Conservation (phyloP, 2,888 invertebrate species). For the Agonum fuliginosum region DNA sequence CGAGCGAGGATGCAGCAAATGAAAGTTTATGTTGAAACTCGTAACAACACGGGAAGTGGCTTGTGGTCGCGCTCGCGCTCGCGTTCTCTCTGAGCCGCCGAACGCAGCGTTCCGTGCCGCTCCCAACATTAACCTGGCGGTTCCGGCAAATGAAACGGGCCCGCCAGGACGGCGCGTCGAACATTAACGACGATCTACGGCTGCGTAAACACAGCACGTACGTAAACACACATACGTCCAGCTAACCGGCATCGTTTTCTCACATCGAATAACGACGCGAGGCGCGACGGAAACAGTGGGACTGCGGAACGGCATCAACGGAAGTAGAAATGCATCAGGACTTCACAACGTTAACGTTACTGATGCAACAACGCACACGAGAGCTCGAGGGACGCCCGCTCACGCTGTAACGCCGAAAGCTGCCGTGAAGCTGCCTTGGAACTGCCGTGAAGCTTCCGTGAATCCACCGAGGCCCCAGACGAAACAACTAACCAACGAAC, state of each 20-base stretch:
- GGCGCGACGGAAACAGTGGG: too few species aligned
- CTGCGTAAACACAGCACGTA: constrained; percentile 45
- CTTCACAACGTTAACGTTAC: background rate
- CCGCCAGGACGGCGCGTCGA: constrained; percentile 55
- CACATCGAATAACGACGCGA: constrained; percentile 12
- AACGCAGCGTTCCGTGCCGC: constrained; percentile 49
- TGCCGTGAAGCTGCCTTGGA: background rate
- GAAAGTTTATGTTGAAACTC: constrained; percentile 59
- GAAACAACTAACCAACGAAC: constrained; percentile 51
- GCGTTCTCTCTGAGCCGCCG: background rate
- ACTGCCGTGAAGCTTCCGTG: background rate
- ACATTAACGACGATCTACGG: constrained; percentile 58
- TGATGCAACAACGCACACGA: constrained; percentile 26
- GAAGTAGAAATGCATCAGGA: constrained; percentile 21
- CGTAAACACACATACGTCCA: constrained; percentile 14
- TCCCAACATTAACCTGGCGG: constrained; percentile 53
- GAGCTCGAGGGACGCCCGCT: constrained; percentile 28
- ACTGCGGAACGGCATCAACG: constrained; percentile 16
- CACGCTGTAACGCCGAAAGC: constrained; percentile 13
- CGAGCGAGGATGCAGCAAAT: constrained; percentile 57
- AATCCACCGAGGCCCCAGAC: constrained; percentile 14
- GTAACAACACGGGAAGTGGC: constrained; percentile 58
- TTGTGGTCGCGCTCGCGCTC: constrained; percentile 45
- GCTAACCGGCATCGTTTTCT: constrained; percentile 1
- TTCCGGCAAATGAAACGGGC: constrained; percentile 55